Percentiles rank a stretch among this genome's conserved stretches.
Evolutionary conservation across 2,888 invertebrate species (phyloP).

Genomic region (Dioctria rufipes): DNA sequence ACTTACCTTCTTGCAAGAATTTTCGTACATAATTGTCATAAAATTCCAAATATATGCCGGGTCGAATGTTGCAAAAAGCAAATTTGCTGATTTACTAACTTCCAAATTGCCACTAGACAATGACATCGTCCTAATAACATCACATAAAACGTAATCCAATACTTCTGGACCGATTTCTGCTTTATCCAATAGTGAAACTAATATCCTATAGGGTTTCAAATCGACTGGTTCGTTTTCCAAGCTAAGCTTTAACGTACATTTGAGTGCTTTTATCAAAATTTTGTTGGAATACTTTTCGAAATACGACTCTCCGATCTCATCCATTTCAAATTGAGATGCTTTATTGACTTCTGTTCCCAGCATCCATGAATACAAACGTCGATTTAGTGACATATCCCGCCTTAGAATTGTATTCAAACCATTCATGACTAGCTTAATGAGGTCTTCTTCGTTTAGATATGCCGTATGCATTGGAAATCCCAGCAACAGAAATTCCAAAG

Average conservation of each 20-base stretch:
- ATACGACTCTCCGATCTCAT: slow-evolving; percentile 72
- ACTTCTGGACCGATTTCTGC: slow-evolving; percentile 87
- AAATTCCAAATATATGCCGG: slow-evolving; percentile 91
- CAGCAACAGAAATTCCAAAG: slow-evolving; percentile 85
- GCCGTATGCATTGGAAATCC: slow-evolving; percentile 90
- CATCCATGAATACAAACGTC: slow-evolving; percentile 88
- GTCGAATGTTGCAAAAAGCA: slow-evolving; percentile 86
- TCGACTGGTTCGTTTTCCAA: slow-evolving; percentile 76
- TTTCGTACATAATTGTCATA: slow-evolving; percentile 78
- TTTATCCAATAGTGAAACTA: slow-evolving; percentile 88
- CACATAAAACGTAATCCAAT: slow-evolving; percentile 82
- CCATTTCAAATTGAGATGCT: slow-evolving; percentile 68
- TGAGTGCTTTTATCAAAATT: slow-evolving; percentile 78
- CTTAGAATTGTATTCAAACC: slow-evolving; percentile 83
- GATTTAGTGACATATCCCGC: slow-evolving; percentile 91
- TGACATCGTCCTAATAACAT: slow-evolving; percentile 80
- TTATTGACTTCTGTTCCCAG: slow-evolving; percentile 79
- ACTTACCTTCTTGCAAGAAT: slow-evolving; percentile 72
- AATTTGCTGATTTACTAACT: slow-evolving; percentile 86
- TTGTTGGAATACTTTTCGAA: slow-evolving; percentile 80
- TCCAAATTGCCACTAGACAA: slow-evolving; percentile 76
- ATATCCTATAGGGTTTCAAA: slow-evolving; percentile 81
- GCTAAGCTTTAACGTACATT: slow-evolving; percentile 74
- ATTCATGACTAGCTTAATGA: slow-evolving; percentile 81
- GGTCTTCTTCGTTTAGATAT: slow-evolving; percentile 78